Conservation (phyloP, 1,140 invertebrate genomes). For the Drosophila suzukii region DNA sequence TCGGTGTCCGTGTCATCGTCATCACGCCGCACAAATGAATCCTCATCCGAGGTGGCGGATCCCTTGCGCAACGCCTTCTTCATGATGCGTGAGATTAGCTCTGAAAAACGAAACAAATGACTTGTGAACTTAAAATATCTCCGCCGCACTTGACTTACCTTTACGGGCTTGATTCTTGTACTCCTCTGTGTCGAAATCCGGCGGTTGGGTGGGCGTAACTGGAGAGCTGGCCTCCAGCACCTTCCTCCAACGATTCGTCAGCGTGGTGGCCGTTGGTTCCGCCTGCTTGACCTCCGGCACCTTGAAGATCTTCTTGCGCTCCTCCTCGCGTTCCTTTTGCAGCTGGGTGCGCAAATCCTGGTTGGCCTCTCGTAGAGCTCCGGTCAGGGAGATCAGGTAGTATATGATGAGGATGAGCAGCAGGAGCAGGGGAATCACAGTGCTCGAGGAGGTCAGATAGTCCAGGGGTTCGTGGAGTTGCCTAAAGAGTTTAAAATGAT, state of each 20-base stretch:
- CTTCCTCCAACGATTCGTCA: constrained; percentile 83
- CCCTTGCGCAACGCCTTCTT: constrained; percentile 87
- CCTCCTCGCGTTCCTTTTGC: constrained; percentile 95
- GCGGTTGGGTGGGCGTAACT: constrained; percentile 75
- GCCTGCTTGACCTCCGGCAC: constrained; percentile 88
- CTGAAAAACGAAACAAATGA: constrained; percentile 69
- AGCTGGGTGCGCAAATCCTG: constrained; percentile 95
- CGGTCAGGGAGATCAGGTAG: constrained; percentile 95
- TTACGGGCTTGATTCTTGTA: constrained; percentile 81
- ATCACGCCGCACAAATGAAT: constrained; percentile 79
- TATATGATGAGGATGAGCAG: constrained; percentile 97
- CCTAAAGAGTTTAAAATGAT: constrained; percentile 24
- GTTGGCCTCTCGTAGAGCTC: constrained; percentile 95
- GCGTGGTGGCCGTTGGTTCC: constrained; percentile 84
- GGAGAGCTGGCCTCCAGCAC: constrained; percentile 82
- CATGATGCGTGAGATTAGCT: constrained; percentile 88
- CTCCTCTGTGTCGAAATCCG: constrained; percentile 80
- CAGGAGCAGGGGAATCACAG: constrained; percentile 96
- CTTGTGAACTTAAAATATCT: constrained; percentile 10
- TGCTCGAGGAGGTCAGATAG: constrained; percentile 96
- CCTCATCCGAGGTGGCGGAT: constrained; percentile 85
- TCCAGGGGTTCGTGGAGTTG: constrained; percentile 89
- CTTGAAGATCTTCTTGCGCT: constrained; percentile 96
- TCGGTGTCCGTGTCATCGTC: constrained; percentile 88
- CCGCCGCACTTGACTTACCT: constrained; percentile 49